A percentile compares a stretch with the other conserved stretches of the same genome.
Conservation (phyloP, 2,888 invertebrate genomes). For the Sialis lutaria region DNA sequence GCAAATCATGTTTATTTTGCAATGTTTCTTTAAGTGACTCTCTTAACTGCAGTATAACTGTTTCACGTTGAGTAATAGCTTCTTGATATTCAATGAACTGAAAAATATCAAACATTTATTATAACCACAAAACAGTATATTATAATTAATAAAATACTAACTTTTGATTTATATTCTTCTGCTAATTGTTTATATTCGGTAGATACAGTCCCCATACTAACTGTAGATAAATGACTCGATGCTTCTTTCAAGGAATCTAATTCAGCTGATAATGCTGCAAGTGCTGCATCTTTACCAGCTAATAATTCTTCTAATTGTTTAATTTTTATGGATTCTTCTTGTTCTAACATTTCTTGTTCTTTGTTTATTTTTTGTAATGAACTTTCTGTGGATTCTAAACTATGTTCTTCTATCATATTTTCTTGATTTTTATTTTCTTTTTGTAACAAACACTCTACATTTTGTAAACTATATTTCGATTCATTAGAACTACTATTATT, state of each 20-base stretch:
- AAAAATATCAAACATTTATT: conserved; percentile 17
- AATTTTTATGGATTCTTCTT: background rate
- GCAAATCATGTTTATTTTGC: conserved; percentile 39
- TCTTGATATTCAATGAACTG: conserved; percentile 58
- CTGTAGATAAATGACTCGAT: conserved; percentile 29
- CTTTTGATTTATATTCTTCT: conserved; percentile 51
- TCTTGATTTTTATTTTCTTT: background rate
- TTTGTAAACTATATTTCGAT: background rate
- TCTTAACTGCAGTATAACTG: conserved; percentile 52
- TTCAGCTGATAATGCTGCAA: conserved; percentile 28
- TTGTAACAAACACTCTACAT: background rate
- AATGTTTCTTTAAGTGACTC: conserved; percentile 50
- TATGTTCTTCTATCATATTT: background rate
- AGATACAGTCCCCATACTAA: conserved; percentile 38
- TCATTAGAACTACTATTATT: too few species aligned
- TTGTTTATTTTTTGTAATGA: too few species aligned
- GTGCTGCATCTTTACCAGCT: conserved; percentile 28
- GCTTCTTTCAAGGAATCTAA: conserved; percentile 29
- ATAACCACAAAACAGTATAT: background rate
- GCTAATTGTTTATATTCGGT: conserved; percentile 57
- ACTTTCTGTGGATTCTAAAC: too few species aligned
- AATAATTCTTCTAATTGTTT: conserved; percentile 27
- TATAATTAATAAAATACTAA: conserved; percentile 20
- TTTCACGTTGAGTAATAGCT: conserved; percentile 49
- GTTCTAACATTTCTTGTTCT: too few species aligned